A percentile compares a stretch with the other conserved stretches of the same genome.
These are phyloP conservation scores for Paralvinella palmiformis DNA, from an alignment of 1,140 invertebrate species.

Conservation along the genomic window DNA sequence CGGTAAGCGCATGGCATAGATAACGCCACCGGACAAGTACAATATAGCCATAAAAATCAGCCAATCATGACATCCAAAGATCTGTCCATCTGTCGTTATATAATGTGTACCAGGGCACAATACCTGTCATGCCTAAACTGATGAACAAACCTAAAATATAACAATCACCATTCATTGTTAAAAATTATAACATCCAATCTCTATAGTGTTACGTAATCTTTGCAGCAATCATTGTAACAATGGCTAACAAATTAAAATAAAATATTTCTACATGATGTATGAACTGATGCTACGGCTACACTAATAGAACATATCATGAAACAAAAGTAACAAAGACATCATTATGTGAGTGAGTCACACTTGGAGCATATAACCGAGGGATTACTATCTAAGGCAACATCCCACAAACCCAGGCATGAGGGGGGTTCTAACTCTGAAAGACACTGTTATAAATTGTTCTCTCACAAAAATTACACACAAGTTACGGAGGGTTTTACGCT, in stretches of 20 bases:
- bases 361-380: no score
- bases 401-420: no score
- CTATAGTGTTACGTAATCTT: not conserved
- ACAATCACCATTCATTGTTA: not conserved
- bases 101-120: slow-evolving; percentile 61
- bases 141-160: slow-evolving; percentile 73
- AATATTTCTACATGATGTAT: not conserved
- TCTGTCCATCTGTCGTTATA: not conserved
- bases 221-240: not conserved
- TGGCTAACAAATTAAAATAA: not conserved
- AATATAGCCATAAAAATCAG: slow-evolving; percentile 17
- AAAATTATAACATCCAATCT: not conserved
- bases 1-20: slow-evolving; percentile 20
- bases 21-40: slow-evolving; percentile 19
- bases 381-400: no score
- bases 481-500: no score
- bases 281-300: not conserved
- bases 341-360: no score
- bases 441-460: no score
- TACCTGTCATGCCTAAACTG: slow-evolving; percentile 89
- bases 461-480: no score
- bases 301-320: not conserved
- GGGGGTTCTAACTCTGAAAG: no score
- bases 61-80: slow-evolving; percentile 3
- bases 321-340: not conserved